phyloP scores from a whole-genome alignment of 2,888 invertebrate species.

The Drosophila parthenogenetica region DNA sequence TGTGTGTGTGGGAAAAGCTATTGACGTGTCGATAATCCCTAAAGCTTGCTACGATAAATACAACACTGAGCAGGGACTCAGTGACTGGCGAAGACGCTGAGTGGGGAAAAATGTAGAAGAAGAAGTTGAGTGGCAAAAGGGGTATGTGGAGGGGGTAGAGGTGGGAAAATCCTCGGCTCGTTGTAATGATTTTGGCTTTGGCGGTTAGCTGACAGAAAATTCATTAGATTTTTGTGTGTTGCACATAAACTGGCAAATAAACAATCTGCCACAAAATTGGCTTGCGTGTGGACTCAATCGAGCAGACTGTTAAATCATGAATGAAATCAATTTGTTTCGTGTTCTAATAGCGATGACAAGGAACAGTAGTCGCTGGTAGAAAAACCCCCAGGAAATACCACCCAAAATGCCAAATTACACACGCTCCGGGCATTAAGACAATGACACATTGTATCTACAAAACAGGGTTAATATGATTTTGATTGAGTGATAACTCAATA shows the following conservation, averaged over 20 bases:
- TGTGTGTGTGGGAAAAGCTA: slow-evolving; percentile 34
- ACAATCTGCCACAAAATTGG: slow-evolving; percentile 65
- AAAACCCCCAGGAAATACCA: neutral
- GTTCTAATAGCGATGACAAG: slow-evolving; percentile 50
- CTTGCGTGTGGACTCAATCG: slow-evolving; percentile 66
- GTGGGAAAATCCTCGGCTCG: neutral
- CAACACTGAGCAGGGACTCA: slow-evolving; percentile 14
- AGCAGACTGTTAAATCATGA: slow-evolving; percentile 70
- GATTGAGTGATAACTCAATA: slow-evolving; percentile 80
- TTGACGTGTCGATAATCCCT: slow-evolving; percentile 69
- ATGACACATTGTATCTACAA: slow-evolving; percentile 61
- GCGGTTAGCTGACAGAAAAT: slow-evolving; percentile 55
- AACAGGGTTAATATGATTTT: slow-evolving; percentile 52
- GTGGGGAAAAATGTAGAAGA: too few species aligned
- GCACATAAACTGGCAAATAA: slow-evolving; percentile 58
- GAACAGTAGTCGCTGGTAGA: slow-evolving; percentile 4
- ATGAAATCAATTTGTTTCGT: slow-evolving; percentile 71
- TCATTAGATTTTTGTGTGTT: slow-evolving; percentile 48
- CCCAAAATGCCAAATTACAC: slow-evolving; percentile 49
- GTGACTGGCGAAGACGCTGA: neutral
- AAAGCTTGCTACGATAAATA: slow-evolving; percentile 62
- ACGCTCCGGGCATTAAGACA: slow-evolving; percentile 56
- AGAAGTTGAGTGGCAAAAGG: neutral
- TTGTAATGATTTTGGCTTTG: slow-evolving; percentile 14
- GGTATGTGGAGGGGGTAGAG: neutral